A percentile compares a stretch with the other conserved stretches of the same genome.
phyloP scores from a whole-genome alignment of 2,888 invertebrate genomes.

The Icerya purchasi region DNA sequence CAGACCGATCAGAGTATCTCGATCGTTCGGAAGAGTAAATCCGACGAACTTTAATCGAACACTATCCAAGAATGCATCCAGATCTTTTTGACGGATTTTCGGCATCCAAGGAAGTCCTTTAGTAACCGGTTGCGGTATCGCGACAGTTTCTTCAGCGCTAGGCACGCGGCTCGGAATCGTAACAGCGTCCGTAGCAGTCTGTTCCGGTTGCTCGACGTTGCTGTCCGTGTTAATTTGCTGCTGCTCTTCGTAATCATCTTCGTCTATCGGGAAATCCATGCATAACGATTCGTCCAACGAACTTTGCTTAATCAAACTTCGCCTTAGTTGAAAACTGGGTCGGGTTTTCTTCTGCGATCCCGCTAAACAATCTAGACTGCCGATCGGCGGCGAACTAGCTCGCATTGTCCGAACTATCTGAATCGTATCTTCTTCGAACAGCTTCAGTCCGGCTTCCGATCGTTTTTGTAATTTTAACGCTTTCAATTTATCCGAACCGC shows the following conservation, averaged over 20 bases:
- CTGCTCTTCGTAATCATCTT: slow-evolving; percentile 31
- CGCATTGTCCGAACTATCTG: slow-evolving; percentile 86
- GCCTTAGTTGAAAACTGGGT: slow-evolving; percentile 15
- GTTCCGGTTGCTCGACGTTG: neutral
- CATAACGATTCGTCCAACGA: slow-evolving; percentile 53
- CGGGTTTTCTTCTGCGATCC: slow-evolving; percentile 33
- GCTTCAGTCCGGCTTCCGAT: slow-evolving; percentile 35
- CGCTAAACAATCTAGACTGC: slow-evolving; percentile 75
- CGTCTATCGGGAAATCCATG: slow-evolving; percentile 28
- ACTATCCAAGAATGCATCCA: slow-evolving; percentile 76
- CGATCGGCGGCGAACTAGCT: slow-evolving; percentile 83
- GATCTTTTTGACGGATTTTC: slow-evolving; percentile 82
- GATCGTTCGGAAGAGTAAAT: slow-evolving; percentile 61
- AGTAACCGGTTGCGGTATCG: neutral
- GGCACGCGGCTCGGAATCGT: too few species aligned
- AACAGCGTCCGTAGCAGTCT: neutral
- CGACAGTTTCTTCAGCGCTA: slow-evolving; percentile 7
- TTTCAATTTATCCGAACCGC: slow-evolving; percentile 68
- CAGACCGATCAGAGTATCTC: slow-evolving; percentile 74
- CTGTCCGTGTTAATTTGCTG: neutral
- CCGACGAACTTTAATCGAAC: slow-evolving; percentile 90
- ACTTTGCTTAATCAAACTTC: slow-evolving; percentile 72
- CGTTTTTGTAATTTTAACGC: slow-evolving; percentile 36
- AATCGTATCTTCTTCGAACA: slow-evolving; percentile 74
- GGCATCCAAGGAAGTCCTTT: slow-evolving; percentile 80